Evolutionary conservation across 2,888 invertebrate species (phyloP).

Genomic region (Noctuana brunneofusca): DNA sequence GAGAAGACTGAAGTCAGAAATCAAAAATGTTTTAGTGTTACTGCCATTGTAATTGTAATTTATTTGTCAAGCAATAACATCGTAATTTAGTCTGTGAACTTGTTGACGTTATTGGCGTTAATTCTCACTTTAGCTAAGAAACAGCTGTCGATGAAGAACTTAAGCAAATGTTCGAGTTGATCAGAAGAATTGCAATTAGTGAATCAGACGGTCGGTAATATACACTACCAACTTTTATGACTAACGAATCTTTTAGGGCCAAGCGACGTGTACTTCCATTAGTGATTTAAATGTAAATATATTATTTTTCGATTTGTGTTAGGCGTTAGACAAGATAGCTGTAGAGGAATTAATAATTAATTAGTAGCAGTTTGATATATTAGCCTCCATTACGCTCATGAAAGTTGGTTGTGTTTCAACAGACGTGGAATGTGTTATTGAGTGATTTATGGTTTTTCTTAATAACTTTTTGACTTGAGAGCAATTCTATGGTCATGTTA

Average conservation of each 20-base stretch:
- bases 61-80: not conserved
- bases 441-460: not conserved
- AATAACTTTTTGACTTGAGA: not conserved
- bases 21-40: slow-evolving; percentile 20
- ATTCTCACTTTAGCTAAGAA: not conserved
- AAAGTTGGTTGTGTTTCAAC: slow-evolving; percentile 9
- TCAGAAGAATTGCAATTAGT: no score
- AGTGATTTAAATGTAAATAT: slow-evolving; percentile 3
- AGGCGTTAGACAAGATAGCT: not conserved
- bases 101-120: not conserved
- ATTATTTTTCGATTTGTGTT: not conserved
- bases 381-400: not conserved
- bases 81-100: not conserved
- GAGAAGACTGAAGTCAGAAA: slow-evolving; percentile 28
- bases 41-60: slow-evolving; percentile 8
- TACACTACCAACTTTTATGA: slow-evolving; percentile 3
- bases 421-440: not conserved
- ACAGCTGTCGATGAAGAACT: not conserved
- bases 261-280: not conserved
- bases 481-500: no score
- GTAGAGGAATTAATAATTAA: not conserved
- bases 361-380: not conserved
- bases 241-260: slow-evolving; percentile 8
- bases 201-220: not conserved
- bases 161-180: not conserved